Base-by-base conservation (phyloP, 2,888 invertebrate genomes). In the Andrena flavipes region DNA sequence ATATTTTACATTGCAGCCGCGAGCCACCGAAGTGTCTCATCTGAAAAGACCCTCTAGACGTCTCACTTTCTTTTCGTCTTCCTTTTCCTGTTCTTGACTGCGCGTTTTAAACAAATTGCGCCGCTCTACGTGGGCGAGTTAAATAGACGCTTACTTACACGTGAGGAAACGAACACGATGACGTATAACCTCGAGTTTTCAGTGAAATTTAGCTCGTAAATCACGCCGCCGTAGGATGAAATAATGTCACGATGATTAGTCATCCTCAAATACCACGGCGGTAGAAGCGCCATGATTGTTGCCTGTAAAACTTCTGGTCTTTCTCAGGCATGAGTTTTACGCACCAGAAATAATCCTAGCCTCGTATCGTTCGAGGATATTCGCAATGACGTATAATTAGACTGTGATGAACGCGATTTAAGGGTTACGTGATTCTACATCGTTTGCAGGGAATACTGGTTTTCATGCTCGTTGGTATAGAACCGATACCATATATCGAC, bases 111-210 rank as follows among this genome's bases (percentile, higher is more conserved):
- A 49, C 29, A 54, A 73, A 77, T 59, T 69, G 60, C 49, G 56
- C 29, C 60, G 70, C 33, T 42, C 35, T 13, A 42, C 67, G 70
- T 72, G 71, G 78, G 74, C 74, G 69, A 72, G 68, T 72, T 78
- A 84, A 84, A 82, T 84, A 69, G 78, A 62, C 64, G 60, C 72
- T 82, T 63, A 72, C 59, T 77, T 73, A 72, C 59, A 64, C 82
- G 54, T 69, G 82, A 77, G 71, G 60, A 77, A 78, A 81, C 81
- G 77, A 75, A 82, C 42, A 72, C 71, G 64, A 42, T 62, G 20
- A 23, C 49, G 48, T 26, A 29, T 29, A 42, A 5, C 16, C 23
- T 29, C 35, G 62, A 67, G 59, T 71, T 71, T 78, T 60, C 62
- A 77, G 64, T 72, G 77, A 71, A 82, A 64, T 76, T 26, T 56